Percentiles rank a stretch among this genome's conserved stretches.
Conservation (phyloP, 1,140 invertebrate genomes). For the Helicorthomorpha holstii region DNA sequence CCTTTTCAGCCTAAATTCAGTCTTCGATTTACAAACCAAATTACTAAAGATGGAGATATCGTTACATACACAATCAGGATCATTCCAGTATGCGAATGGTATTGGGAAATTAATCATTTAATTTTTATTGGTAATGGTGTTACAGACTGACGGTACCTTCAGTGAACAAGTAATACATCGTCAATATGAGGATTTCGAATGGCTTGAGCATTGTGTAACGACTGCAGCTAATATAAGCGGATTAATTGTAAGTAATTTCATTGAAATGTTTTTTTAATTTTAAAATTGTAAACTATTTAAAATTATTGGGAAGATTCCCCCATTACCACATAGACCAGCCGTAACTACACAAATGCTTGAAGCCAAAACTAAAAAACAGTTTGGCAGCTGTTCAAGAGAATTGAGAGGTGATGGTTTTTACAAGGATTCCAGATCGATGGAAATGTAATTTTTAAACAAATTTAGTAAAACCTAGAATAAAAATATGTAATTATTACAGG, state of each 20-base stretch:
- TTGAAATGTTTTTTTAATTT: background rate
- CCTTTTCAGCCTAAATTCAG: slow-evolving; percentile 22
- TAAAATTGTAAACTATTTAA: background rate
- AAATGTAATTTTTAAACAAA: slow-evolving; percentile 21
- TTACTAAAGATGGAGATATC: slow-evolving; percentile 25
- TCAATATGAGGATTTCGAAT: slow-evolving; percentile 30
- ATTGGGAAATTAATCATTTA: slow-evolving; percentile 4
- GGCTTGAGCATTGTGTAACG: slow-evolving; percentile 28
- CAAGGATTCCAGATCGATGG: slow-evolving; percentile 25
- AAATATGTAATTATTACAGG: slow-evolving; percentile 14
- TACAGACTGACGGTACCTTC: slow-evolving; percentile 6
- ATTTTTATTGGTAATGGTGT: background rate
- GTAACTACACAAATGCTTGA: slow-evolving; percentile 25
- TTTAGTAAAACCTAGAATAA: background rate
- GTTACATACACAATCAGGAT: slow-evolving; percentile 25
- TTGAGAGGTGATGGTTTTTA: slow-evolving; percentile 28
- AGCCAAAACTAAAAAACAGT: slow-evolving; percentile 21
- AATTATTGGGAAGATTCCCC: slow-evolving; percentile 20
- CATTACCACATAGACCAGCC: slow-evolving; percentile 24
- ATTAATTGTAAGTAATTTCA: slow-evolving; percentile 23
- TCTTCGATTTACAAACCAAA: slow-evolving; percentile 22
- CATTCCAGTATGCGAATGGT: slow-evolving; percentile 12
- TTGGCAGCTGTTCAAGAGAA: slow-evolving; percentile 23
- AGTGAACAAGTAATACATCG: slow-evolving; percentile 18
- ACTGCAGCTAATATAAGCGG: slow-evolving; percentile 23